Conservation (phyloP, 2,888 invertebrate genomes). For the Fabriciana adippe region DNA sequence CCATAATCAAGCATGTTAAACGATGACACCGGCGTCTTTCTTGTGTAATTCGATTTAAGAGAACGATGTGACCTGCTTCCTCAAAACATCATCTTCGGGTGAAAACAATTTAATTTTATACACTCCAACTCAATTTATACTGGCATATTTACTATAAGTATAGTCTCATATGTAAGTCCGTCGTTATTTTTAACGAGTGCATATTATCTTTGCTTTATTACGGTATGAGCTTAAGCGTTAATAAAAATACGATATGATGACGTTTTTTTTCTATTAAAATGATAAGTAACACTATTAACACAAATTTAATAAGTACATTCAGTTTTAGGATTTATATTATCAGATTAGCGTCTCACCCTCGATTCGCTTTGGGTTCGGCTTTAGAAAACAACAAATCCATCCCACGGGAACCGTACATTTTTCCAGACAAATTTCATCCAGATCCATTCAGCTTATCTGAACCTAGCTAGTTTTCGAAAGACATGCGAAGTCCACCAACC, state of each 20-base stretch:
- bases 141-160: conserved; percentile 1
- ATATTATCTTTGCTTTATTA: conserved; percentile 8
- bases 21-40: conserved; percentile 23
- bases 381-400: no score
- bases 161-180: conserved; percentile 18
- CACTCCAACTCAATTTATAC: conserved; percentile 19
- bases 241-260: neutral
- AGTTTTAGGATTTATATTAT: neutral
- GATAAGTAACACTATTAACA: neutral
- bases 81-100: conserved; percentile 17
- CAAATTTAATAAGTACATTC: neutral
- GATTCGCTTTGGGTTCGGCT: no score
- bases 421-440: no score
- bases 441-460: no score
- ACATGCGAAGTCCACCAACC: no score
- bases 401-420: no score
- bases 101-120: conserved; percentile 36
- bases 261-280: neutral
- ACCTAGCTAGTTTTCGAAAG: no score
- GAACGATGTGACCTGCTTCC: conserved; percentile 25
- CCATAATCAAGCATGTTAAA: conserved; percentile 17
- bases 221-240: neutral
- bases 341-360: no score
- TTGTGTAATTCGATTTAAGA: conserved; percentile 31
- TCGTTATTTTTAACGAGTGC: conserved; percentile 28